Base-by-base conservation (phyloP, 2,888 invertebrate genomes). In the Hoplodrina blanda region DNA sequence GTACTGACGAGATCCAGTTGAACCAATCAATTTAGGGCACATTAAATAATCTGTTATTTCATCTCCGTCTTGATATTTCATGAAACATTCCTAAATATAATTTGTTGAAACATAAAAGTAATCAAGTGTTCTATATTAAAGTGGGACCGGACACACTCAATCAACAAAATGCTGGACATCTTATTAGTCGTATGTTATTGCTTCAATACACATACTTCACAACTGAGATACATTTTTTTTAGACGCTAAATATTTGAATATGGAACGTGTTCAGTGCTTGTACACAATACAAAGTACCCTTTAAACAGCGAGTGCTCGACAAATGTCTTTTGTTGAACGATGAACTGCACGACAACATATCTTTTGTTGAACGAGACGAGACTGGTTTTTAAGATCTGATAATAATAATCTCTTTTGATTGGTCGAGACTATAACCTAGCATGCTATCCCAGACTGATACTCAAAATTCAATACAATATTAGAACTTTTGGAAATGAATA, bases 71-170 rank as follows among this genome's bases (percentile, higher is more conserved):
- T 74, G 75, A 50, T 25, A 69, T 57, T 52, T 78, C 59, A 50
- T 71, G 60, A 63, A 60, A 75, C 50, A 62, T 78, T 72, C 30
- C 20, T 41, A 15, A 5, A 20, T 17, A 50, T 78, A 78, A 78
- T 75, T 78, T 75, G 78, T 78, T 46, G 55, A 56, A 50, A 63
- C 55, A 55, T 75, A 72, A 60, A 60, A 72, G 59, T 63, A 72
- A 60, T 78, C 62, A 71, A 75, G 37, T 72, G 78, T 46, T 71
- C 20, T 37, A 55, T 17, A 60, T 60, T 54, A n/a, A 52, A 78
- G 50, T 59, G 53, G 25, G 54, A 49, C 78, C 73, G 78, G 78
- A 75, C 72, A 63, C 50, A 63, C 62, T 74, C 54, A 60, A 78
- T 75, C 78, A 78, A 71, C 59, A 0, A 52, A 30, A 55, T 17